Evolutionary conservation across 1,140 invertebrate species (phyloP).

Genomic region (Diorhabda elongata): DNA sequence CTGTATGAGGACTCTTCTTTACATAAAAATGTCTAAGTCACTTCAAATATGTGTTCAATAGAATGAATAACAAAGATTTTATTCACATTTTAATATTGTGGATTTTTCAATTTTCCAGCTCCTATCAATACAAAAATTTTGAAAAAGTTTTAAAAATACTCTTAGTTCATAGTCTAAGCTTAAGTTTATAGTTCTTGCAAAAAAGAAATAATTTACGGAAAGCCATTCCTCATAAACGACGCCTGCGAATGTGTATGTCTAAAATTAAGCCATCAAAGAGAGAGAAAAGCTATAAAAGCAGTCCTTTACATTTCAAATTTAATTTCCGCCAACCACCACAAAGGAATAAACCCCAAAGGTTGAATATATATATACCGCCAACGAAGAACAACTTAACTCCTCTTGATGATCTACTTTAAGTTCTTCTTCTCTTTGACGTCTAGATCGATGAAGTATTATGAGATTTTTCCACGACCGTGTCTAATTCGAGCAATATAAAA

Average conservation of each 20-base stretch:
- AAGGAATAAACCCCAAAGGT: constrained; percentile 6
- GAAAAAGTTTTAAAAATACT: too few relatives aligned
- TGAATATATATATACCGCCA: neutral
- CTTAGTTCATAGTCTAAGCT: neutral
- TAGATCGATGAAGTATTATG: neutral
- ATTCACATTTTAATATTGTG: too few relatives aligned
- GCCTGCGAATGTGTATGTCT: constrained; percentile 5
- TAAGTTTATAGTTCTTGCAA: neutral
- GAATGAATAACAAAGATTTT: too few relatives aligned
- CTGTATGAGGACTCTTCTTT: too few relatives aligned
- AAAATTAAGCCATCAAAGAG: constrained; percentile 11
- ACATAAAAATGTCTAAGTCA: too few relatives aligned
- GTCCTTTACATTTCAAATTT: constrained; percentile 14
- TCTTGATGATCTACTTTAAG: constrained; percentile 7
- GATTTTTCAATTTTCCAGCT: too few relatives aligned
- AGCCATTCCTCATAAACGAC: neutral
- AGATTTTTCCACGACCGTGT: neutral
- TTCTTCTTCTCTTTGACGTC: constrained; percentile 10
- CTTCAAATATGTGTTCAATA: too few relatives aligned
- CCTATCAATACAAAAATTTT: too few relatives aligned
- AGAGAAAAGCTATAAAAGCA: constrained; percentile 4
- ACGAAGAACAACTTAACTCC: constrained; percentile 6
- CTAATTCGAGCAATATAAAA: too few relatives aligned
- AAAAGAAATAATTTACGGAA: neutral
- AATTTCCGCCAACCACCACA: constrained; percentile 12